Percentiles rank a stretch among this genome's conserved stretches.
phyloP scores from a whole-genome alignment of 2,888 invertebrate species.

The Epinotia brunnichana region DNA sequence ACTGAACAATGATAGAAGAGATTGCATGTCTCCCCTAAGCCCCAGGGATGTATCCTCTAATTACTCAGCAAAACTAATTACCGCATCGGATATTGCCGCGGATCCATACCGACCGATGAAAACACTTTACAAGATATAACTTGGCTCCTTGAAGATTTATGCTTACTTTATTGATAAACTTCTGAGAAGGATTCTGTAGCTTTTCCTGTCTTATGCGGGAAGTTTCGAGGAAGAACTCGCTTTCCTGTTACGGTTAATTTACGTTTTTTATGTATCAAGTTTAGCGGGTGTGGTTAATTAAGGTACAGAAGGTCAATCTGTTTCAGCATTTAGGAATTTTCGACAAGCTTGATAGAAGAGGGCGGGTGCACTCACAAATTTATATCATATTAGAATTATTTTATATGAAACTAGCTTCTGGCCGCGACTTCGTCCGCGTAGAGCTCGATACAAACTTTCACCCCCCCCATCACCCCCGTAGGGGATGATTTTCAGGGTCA shows the following conservation, averaged over 20 bases:
- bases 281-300: slow-evolving; percentile 54
- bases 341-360: neutral
- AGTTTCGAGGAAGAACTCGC: slow-evolving; percentile 58
- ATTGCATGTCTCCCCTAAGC: slow-evolving; percentile 29
- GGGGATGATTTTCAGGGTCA: too few species aligned
- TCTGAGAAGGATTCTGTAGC: slow-evolving; percentile 54
- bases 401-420: too few species aligned
- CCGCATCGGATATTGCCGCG: slow-evolving; percentile 39
- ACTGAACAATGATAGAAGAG: slow-evolving; percentile 28
- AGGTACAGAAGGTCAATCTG: slow-evolving; percentile 6
- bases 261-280: slow-evolving; percentile 65
- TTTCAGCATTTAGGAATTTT: too few species aligned
- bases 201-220: slow-evolving; percentile 47
- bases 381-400: neutral
- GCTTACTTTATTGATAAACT: slow-evolving; percentile 60
- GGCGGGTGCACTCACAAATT: neutral
- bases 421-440: too few species aligned
- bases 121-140: slow-evolving; percentile 47
- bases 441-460: too few species aligned
- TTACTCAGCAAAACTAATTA: slow-evolving; percentile 41
- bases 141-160: slow-evolving; percentile 49
- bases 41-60: slow-evolving; percentile 38
- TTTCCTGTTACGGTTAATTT: slow-evolving; percentile 67
- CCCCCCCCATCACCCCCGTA: too few species aligned
- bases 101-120: slow-evolving; percentile 43